Evolutionary conservation across 1,140 invertebrate genomes (phyloP), one percentile per base, ranked within the genome.

Genomic region (Drosophila erecta): DNA sequence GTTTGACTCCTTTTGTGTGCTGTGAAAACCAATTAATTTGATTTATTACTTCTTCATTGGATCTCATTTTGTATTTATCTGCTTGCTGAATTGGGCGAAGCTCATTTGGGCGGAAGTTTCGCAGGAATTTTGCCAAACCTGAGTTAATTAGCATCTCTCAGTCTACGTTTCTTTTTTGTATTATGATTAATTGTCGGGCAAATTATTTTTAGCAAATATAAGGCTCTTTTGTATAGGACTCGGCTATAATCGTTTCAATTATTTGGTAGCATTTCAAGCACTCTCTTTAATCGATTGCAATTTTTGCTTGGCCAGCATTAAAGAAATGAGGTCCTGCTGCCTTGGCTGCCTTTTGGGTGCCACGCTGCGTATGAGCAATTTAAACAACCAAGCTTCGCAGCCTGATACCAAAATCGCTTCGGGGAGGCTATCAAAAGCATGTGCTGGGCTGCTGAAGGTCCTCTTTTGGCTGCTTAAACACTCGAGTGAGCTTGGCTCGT

Each of bases 11-110:
- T 70, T 47, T 49, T 57, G 65, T 30, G 14, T 56, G 37, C 58
- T 59, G n/a, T 51, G 27, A 40, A 22, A 57, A 65, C 69, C 75
- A 87, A 87, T 86, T 87, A 86, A 76, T 67, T 79, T 86, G 83
- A 86, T 86, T 86, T 86, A 86, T 87, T 76, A 74, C 49, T 56
- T 66, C 65, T 67, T 64, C 35, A 70, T 51, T 35, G 43, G 47
- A 50, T 50, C 20, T 24, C 35, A 71, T 76, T 72, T 35, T 47
- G 50, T 46, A 11, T 33, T 11, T 44, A 12, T 72, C 46, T 47
- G 51, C 10, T 67, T 54, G 57, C 12, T 35, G 47, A 66, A 44
- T n/a, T 30, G 38, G 47, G 17, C 6, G 3, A 50, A 24, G 69
- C 41, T 51, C 17, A 50, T 59, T 71, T 51, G 49, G 51, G 27